Base-by-base conservation (phyloP, 2,113 vertebrate species). In the Melanocharis versteri region DNA sequence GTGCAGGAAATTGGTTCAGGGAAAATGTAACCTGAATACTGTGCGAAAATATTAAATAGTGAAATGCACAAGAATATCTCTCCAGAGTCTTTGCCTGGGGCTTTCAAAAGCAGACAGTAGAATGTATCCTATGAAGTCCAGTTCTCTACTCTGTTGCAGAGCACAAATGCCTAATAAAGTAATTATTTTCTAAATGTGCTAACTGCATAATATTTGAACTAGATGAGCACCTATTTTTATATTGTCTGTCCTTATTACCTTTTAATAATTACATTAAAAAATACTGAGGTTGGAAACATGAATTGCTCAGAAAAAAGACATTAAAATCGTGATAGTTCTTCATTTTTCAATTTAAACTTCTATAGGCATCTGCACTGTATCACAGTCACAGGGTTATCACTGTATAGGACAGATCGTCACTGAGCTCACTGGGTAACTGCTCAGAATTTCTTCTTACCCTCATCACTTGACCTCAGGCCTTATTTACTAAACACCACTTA, bases 401-500 rank as follows among this genome's bases (percentile, higher is more conserved):
- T 73, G 31, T 27, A 28, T 28, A 56, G 75, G 51, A 37, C 21
- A 91, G 72, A 82, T 62, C 0, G 0, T 54, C 35, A 39, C 7
- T n/a, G 4, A 71, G 53, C 51, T 94, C 40, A 33, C 77, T 76
- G 72, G 15, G 51, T 87, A 75, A 70, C 82, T 90, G 30, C 61
- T 90, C 71, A 73, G 71, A 85, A 83, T 70, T 88, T 93, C 54
- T 94, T 82, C 71, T 93, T 92, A 77, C 40, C 31, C 71, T 81
- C 87, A 83, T 88, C 54, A 73, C 85, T 97, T 94, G 92, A 96
- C 92, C 87, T 91, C 75, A 93, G 71, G 35, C 51, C 90, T 92
- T 96, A 90, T 88, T 96, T 96, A 81, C 93, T 85, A 89, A 95
- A 94, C 58, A 91, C 58, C 62, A 91, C 79, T 96, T 91, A 61